Evolutionary conservation across 2,113 vertebrate genomes (phyloP).

Genomic region (Leptobrachium ailaonicum): DNA sequence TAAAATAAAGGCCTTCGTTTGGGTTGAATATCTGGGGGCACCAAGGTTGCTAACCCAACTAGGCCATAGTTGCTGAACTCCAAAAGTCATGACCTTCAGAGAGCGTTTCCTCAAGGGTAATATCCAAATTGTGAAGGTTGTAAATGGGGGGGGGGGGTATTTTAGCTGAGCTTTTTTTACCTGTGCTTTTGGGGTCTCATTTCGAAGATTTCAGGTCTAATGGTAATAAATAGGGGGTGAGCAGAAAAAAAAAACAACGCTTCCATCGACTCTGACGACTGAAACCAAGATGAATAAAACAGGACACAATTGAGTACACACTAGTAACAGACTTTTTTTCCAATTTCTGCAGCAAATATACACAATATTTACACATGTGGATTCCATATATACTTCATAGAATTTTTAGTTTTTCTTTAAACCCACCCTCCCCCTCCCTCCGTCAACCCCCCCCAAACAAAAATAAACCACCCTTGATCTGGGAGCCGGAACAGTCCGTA

Average conservation of each 20-base stretch:
- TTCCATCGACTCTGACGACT: background rate
- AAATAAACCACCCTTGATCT: constrained; percentile 36
- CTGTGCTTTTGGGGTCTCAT: no score
- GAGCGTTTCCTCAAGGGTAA: no score
- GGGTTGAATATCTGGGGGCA: no score
- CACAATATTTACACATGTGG: constrained; percentile 67
- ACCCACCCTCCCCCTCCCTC: background rate
- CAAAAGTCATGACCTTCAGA: no score
- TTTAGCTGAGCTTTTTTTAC: no score
- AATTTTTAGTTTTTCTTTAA: background rate
- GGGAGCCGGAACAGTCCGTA: constrained; percentile 24
- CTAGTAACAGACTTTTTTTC: constrained; percentile 56
- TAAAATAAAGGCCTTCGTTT: no score
- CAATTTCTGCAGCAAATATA: constrained; percentile 73
- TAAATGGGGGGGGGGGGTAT: no score
- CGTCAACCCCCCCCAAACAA: constrained; percentile 29
- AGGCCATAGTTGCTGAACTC: no score
- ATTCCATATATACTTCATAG: constrained; percentile 53
- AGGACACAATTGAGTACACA: constrained; percentile 50
- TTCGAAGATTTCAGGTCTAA: no score
- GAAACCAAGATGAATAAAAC: background rate
- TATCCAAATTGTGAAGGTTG: no score
- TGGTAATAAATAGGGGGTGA: no score
- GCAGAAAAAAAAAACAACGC: background rate
- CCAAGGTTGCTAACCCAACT: no score